Base-by-base conservation (phyloP, 2,888 invertebrate species). In the Andrena trimmerana region DNA sequence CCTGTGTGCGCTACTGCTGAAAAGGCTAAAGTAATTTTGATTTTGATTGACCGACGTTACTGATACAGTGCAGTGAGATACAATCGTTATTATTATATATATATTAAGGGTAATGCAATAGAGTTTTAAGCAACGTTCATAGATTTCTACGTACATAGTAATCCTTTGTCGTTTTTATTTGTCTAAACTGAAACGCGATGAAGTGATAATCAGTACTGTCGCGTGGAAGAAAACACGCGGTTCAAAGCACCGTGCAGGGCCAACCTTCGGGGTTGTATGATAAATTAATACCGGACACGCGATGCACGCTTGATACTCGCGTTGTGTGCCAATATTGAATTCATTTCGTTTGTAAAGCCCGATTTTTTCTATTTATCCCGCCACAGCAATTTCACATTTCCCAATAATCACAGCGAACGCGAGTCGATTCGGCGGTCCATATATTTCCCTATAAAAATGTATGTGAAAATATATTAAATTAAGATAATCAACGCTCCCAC, bases 211-310 rank as follows among this genome's bases (percentile, higher is more conserved):
- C 71, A 60, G 20, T 36, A 52, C 31, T 59, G 33, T 65, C n/a
- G 48, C n/a, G 31, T 69, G 27, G 36, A 31, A 67, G 77, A 68
- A 72, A 76, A 48, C 72, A 73, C 67, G 63, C 62, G 71, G 50
- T 67, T 62, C 65, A 73, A 73, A 73, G 60, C 36, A 48, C 50
- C 5, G 7, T 13, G 36, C 24, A 52, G 36, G 20, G 62, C 57
- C 62, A 62, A 81, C 42, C 66, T 70, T 60, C 10, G 24, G 54
- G 52, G 82, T 77, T 60, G 83, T 29, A 57, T 33, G 70, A 69
- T 67, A 70, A 82, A 82, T 82, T 74, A 83, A 73, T 42, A 66
- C n/a, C 60, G 50, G 62, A 57, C 36, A 83, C 29, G 13, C 66
- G 78, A 83, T 82, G 70, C 70, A 57, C 77, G 6, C 36, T 7